These are phyloP conservation scores for Poeciliopsis turrubarensis DNA, from an alignment of 2,113 vertebrate species.

Conservation along the genomic window DNA sequence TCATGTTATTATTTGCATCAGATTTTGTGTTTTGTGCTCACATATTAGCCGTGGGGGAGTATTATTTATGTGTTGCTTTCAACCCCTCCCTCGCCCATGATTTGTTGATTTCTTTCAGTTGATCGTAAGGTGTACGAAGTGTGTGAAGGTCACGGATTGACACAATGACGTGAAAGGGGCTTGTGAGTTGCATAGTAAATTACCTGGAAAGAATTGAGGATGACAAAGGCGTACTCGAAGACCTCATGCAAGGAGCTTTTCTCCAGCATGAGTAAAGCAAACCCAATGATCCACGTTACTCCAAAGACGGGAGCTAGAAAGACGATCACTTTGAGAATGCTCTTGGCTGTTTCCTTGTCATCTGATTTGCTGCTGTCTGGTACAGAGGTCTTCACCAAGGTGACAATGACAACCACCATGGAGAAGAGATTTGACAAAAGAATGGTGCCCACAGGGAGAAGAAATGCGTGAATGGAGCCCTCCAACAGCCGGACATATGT, in stretches of 20 bases:
- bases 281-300: slow-evolving; percentile 79
- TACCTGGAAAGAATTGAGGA: slow-evolving; percentile 84
- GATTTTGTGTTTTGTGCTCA: too few species aligned
- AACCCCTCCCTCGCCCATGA: too few species aligned
- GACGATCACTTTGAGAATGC: slow-evolving; percentile 80
- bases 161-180: neutral
- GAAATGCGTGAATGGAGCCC: slow-evolving; percentile 87
- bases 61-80: too few species aligned
- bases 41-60: too few species aligned
- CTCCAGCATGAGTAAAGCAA: slow-evolving; percentile 43
- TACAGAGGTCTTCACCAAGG: slow-evolving; percentile 83
- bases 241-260: fast-evolving
- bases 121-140: too few species aligned
- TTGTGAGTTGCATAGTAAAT: slow-evolving; percentile 3
- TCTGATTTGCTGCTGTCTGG: slow-evolving; percentile 66
- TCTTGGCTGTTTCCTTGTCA: slow-evolving; percentile 77
- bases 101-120: too few species aligned
- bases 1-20: too few species aligned
- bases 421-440: slow-evolving; percentile 86
- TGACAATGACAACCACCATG: slow-evolving; percentile 87
- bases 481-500: slow-evolving; percentile 67
- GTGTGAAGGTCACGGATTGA: too few species aligned
- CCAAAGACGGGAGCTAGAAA: slow-evolving; percentile 82
- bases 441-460: slow-evolving; percentile 84
- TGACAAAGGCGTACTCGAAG: slow-evolving; percentile 73